These are phyloP conservation scores for Tortricodes alternella DNA, from an alignment of 2,888 invertebrate species.

Conservation along the genomic window DNA sequence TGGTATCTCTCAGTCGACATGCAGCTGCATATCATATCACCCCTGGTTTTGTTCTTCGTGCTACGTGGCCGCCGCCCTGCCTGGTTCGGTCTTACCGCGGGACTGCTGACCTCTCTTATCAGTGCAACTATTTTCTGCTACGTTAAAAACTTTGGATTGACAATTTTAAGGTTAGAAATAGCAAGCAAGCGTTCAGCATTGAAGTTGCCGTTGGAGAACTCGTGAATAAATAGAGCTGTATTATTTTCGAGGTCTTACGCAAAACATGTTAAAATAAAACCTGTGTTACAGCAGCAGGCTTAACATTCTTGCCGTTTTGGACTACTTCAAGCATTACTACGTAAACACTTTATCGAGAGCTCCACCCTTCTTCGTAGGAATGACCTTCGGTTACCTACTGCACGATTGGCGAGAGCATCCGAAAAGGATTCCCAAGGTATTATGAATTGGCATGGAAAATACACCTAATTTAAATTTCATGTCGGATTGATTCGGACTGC, in stretches of 20 bases:
- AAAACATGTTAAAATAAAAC: neutral
- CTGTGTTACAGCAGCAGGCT: conserved; percentile 6
- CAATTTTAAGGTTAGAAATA: neutral
- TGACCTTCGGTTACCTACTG: conserved; percentile 22
- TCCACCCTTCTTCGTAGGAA: conserved; percentile 27
- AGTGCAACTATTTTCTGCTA: conserved; percentile 11
- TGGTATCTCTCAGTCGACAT: conserved; percentile 48
- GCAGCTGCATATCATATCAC: conserved; percentile 44
- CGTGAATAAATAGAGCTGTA: too few species aligned
- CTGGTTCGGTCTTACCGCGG: conserved; percentile 35
- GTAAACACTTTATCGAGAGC: conserved; percentile 21
- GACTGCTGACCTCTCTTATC: conserved; percentile 21
- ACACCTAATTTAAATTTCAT: too few species aligned
- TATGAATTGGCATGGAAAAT: neutral
- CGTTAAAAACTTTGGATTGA: neutral
- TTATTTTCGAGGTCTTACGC: too few species aligned
- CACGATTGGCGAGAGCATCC: conserved; percentile 7
- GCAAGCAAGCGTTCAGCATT: neutral
- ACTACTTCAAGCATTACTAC: conserved; percentile 17
- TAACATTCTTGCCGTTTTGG: neutral
- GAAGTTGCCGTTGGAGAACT: too few species aligned
- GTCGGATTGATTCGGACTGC: neutral
- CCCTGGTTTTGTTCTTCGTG: conserved; percentile 43
- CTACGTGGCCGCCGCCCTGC: conserved; percentile 35
- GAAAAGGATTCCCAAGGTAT: conserved; percentile 16